Conservation (phyloP, 2,888 invertebrate species). For the Papilio demoleus region DNA sequence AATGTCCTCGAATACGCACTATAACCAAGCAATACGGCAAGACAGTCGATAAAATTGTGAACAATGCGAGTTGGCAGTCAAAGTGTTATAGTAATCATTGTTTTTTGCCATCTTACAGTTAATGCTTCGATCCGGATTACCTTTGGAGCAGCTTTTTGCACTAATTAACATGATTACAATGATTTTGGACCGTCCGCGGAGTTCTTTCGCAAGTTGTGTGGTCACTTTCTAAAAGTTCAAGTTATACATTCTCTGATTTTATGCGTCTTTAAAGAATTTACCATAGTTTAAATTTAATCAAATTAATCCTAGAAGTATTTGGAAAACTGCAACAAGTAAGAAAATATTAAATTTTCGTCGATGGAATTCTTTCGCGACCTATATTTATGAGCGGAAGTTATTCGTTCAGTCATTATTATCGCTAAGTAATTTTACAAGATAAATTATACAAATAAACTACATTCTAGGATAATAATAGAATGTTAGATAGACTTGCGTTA, state of each 20-base stretch:
- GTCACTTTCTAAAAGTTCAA: constrained; percentile 29
- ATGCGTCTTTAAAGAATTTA: constrained; percentile 1
- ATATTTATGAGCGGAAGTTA: no score
- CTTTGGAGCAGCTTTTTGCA: constrained; percentile 5
- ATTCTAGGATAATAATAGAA: neutral
- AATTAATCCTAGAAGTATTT: no score
- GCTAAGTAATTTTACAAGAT: neutral
- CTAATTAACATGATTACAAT: constrained; percentile 4
- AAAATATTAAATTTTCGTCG: neutral
- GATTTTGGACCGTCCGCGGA: neutral
- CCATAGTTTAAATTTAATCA: neutral
- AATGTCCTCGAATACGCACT: no score
- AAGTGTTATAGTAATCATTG: constrained; percentile 1
- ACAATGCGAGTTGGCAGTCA: neutral
- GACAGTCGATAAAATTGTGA: no score
- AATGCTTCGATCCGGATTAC: constrained; percentile 5
- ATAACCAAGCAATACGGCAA: no score
- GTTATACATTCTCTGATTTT: constrained; percentile 1
- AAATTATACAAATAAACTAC: neutral
- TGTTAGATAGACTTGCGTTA: neutral
- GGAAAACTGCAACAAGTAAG: no score
- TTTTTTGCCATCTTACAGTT: neutral
- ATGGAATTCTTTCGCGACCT: no score
- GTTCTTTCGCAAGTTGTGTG: constrained; percentile 10
- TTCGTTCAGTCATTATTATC: no score